Base-by-base conservation (phyloP, 2,113 vertebrate species). In the Plecotus auritus region DNA sequence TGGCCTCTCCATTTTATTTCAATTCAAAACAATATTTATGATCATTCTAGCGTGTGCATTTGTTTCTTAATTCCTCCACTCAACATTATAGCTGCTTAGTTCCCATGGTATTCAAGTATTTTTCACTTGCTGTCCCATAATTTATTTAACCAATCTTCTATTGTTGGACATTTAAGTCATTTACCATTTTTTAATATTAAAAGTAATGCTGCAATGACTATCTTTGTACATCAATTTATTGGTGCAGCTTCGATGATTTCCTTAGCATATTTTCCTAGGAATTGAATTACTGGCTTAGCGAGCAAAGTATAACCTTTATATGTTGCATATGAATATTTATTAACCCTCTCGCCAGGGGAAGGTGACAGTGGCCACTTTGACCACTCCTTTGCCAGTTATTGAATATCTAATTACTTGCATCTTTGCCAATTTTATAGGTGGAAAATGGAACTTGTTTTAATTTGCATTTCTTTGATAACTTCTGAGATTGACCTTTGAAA, bases 401-500 rank as follows among this genome's bases (percentile, higher is more conserved):
- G 61, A 88, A 30, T 76, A 85, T 83, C 42, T 77, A 85, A 76
- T 88, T 59, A 59, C 37, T 86, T 96, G 74, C 37, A 40, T 61
- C 91, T 93, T 85, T 42, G 81, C 70, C 94, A 88, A 1, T 84
- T 59, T 78, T 6, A 61, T 16, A 86, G 69, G 83, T 76, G 37
- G 73, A 85, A 95, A 78, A 26, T 66, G 70, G 40, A 88, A 32
- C 82, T 80, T 85, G 69, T 73, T 94, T 90, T 78, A 42, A 95
- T 96, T 94, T 95, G 73, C 69, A 86, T 97, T 95, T 95, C 45
- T 80, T 85, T 93, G 61, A 92, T 95, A 96, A 81, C 17, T 13
- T 90, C 56, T 85, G 78, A 97, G 78, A 70, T 12, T 97, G 94
- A 96, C 95, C 95, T 97, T 97, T 97, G 82, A 83, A 92, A 95